Conservation (phyloP, 1,140 invertebrate genomes). For the Papilio polyxenes region DNA sequence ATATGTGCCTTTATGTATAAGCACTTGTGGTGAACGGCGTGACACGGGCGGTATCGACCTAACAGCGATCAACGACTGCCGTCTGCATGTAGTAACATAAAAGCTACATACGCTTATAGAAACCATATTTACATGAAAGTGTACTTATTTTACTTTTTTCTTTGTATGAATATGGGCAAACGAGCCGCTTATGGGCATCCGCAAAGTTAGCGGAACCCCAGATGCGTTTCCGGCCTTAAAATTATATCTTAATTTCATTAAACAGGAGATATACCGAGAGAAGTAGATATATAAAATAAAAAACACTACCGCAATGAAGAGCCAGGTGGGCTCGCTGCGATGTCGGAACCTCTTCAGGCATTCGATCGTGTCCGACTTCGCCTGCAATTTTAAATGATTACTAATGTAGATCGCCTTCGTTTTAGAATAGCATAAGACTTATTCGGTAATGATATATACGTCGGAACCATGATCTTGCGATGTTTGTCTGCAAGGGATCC, state of each 20-base stretch:
- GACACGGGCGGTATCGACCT: not conserved
- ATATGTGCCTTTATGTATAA: not conserved
- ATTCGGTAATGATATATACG: too few species aligned
- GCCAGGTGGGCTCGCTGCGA: slow-evolving; percentile 94
- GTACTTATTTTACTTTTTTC: too few species aligned
- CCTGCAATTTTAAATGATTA: slow-evolving; percentile 79
- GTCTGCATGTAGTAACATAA: not conserved
- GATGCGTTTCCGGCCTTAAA: too few species aligned
- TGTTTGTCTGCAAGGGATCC: not conserved
- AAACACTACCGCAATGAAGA: slow-evolving; percentile 89
- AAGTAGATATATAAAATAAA: not conserved
- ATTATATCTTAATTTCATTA: not conserved
- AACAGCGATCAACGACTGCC: not conserved
- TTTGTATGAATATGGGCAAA: too few species aligned
- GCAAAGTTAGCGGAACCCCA: too few species aligned
- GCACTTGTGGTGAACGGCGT: not conserved
- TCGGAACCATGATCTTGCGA: not conserved
- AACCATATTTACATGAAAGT: too few species aligned
- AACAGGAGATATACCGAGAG: not conserved
- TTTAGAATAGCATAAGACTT: not conserved
- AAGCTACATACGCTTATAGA: not conserved
- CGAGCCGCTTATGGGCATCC: too few species aligned
- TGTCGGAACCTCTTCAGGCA: slow-evolving; percentile 90
- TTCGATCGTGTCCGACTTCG: slow-evolving; percentile 91
- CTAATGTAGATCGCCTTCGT: not conserved